These are phyloP conservation scores for Saturnia japonica DNA, from an alignment of 2,888 invertebrate genomes.

Conservation along the genomic window DNA sequence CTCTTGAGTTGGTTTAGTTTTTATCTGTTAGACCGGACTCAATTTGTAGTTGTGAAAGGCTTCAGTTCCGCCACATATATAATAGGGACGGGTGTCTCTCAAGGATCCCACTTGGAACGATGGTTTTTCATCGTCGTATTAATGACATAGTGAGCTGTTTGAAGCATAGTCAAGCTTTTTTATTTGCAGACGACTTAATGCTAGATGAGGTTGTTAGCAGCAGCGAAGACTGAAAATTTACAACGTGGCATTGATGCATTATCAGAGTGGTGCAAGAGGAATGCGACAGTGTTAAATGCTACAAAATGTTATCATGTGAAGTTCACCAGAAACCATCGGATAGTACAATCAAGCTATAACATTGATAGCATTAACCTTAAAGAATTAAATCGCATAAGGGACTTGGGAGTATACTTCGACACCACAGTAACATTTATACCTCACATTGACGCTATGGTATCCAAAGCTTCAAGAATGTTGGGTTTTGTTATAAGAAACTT, in stretches of 20 bases:
- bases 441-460: no score
- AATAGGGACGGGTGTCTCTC: neutral
- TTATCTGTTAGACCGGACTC: neutral
- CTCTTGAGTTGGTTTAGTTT: neutral
- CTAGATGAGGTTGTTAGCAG: neutral
- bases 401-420: no score
- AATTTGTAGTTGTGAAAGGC: neutral
- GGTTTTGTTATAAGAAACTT: no score
- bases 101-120: neutral
- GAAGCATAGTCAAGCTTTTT: neutral
- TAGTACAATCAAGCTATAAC: no score
- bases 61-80: neutral
- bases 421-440: no score
- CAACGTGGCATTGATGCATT: neutral
- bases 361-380: no score
- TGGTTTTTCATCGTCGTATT: neutral
- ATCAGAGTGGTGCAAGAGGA: neutral
- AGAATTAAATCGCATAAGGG: no score
- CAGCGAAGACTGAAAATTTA: neutral
- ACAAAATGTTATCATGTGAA: neutral
- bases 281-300: neutral
- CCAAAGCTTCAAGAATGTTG: no score
- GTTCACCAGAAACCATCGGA: neutral
- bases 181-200: neutral
- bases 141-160: neutral